Percentiles rank a stretch among this genome's conserved stretches.
Conservation (phyloP, 2,888 invertebrate species). For the Callyntrura sp. region DNA sequence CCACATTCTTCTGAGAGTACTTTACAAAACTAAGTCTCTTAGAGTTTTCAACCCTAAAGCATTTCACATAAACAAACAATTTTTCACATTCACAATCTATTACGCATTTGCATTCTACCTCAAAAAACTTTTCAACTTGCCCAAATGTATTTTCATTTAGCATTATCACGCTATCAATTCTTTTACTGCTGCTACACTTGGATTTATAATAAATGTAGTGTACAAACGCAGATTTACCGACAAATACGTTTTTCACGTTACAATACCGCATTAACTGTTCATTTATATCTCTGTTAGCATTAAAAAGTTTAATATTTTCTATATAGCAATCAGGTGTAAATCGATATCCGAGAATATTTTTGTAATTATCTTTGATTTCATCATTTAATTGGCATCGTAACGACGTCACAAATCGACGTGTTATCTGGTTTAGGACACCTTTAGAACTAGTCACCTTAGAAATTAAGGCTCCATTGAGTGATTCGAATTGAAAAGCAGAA, state of each 20-base stretch:
- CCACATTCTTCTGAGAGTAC: background rate
- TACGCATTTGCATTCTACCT: background rate
- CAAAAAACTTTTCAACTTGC: conserved; percentile 1
- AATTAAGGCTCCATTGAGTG: background rate
- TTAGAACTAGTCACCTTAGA: background rate
- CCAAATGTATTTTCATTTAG: conserved; percentile 2
- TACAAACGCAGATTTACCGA: background rate
- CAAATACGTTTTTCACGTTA: background rate
- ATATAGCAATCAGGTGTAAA: background rate
- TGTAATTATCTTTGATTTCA: background rate
- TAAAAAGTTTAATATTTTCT: too few species aligned
- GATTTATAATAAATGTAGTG: conserved; percentile 2
- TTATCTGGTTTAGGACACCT: conserved; percentile 8
- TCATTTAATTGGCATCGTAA: background rate
- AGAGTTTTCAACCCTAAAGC: background rate
- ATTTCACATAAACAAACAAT: conserved; percentile 4
- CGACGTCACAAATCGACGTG: background rate
- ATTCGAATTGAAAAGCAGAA: conserved; percentile 15
- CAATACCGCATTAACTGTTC: background rate
- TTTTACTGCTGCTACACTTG: background rate
- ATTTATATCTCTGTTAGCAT: background rate
- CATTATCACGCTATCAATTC: background rate
- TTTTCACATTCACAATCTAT: background rate
- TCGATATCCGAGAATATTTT: background rate
- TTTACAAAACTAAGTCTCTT: background rate